Conservation (phyloP, 2,888 invertebrate species). For the Sturmia bella region DNA sequence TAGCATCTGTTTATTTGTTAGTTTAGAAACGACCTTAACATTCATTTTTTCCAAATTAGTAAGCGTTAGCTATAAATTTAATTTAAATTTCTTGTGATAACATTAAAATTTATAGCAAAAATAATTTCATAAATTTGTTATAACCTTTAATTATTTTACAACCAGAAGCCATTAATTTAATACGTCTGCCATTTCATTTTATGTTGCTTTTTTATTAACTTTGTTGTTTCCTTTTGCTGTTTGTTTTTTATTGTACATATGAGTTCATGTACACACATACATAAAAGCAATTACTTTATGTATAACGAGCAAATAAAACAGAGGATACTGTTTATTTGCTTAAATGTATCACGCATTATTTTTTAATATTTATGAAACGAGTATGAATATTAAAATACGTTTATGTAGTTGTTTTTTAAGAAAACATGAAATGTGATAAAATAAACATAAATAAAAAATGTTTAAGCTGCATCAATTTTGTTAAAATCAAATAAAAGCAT, state of each 20-base stretch:
- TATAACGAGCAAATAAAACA: neutral
- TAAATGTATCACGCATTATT: constrained; percentile 30
- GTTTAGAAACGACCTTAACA: too few relatives aligned
- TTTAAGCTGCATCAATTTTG: too few relatives aligned
- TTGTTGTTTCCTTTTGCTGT: neutral
- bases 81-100: neutral
- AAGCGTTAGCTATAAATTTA: too few relatives aligned
- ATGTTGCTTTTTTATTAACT: constrained; percentile 1
- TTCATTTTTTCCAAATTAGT: too few relatives aligned
- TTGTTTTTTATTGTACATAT: too few relatives aligned
- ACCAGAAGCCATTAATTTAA: constrained; percentile 31
- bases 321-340: constrained; percentile 10
- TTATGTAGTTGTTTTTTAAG: neutral
- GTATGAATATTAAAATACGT: constrained; percentile 29
- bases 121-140: constrained; percentile 7
- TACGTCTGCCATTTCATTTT: neutral
- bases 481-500: too few relatives aligned
- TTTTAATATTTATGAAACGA: constrained; percentile 21
- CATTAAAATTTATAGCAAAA: neutral
- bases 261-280: neutral
- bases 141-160: constrained; percentile 45
- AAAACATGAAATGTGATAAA: too few relatives aligned
- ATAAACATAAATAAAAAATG: too few relatives aligned
- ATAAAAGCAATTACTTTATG: constrained; percentile 9
- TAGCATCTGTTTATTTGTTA: too few relatives aligned